Evolutionary conservation across 2,888 invertebrate genomes (phyloP).

Genomic region (Melinaea menophilus): DNA sequence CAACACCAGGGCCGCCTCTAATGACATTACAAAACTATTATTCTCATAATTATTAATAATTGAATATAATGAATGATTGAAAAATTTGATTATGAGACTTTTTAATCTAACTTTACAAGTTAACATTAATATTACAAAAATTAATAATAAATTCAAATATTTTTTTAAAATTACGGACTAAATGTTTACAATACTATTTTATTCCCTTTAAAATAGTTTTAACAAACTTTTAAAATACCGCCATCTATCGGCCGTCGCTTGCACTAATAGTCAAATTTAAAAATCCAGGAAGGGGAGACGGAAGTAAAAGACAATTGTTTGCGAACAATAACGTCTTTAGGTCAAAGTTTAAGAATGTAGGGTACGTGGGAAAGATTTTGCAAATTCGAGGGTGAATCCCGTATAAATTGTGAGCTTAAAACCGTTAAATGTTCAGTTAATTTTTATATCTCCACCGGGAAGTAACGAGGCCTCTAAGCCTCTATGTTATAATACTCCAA

Average conservation of each 20-base stretch:
- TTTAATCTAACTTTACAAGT: too few species aligned
- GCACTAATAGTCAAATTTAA: slow-evolving; percentile 44
- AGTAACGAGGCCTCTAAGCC: slow-evolving; percentile 44
- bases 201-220: not conserved
- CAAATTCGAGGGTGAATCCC: slow-evolving; percentile 53
- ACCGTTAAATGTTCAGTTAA: slow-evolving; percentile 59
- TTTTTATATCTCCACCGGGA: slow-evolving; percentile 57
- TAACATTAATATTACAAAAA: too few species aligned
- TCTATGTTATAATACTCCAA: not conserved
- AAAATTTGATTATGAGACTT: too few species aligned
- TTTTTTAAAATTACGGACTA: not conserved
- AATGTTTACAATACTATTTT: not conserved
- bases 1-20: not conserved
- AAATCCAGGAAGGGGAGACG: slow-evolving; percentile 46
- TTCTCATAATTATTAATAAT: slow-evolving; percentile 2
- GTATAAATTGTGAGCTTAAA: slow-evolving; percentile 58
- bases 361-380: slow-evolving; percentile 55
- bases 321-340: slow-evolving; percentile 58
- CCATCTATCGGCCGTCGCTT: slow-evolving; percentile 49
- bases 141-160: not conserved
- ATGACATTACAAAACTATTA: not conserved
- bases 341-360: slow-evolving; percentile 57
- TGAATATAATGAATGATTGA: too few species aligned
- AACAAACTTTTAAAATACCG: slow-evolving; percentile 31
- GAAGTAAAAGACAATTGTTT: slow-evolving; percentile 61